Evolutionary conservation across 2,797 vertebrate species (phyloP), one percentile per base, ranked within the genome.

Genomic region (Acanthopagrus latus): DNA sequence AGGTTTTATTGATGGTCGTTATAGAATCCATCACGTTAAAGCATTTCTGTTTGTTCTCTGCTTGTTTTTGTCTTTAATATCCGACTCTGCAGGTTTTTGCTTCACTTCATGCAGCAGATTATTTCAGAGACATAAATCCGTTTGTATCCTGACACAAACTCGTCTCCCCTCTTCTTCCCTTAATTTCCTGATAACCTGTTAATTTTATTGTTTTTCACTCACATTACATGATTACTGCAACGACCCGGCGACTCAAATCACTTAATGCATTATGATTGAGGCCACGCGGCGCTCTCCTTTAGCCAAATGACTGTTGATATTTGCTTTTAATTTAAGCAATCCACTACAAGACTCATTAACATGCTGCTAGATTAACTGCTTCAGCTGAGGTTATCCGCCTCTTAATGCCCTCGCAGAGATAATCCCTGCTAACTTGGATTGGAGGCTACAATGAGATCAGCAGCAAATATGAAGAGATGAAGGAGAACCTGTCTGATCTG

Each of bases 291-390:
- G 46, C 52, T 1, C 89, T 86, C 85, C 88, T 88, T 85, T 88
- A 89, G 81, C 86, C 86, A 89, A 92, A 92, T 93, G 90, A 94
- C 94, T 95, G 93, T 91, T 95, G 92, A 95, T 94, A 92, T 95
- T 95, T 93, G 92, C 92, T 94, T 95, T 95, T 95, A 94, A 95
- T 95, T 95, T 94, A 92, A 95, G 92, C 91, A 94, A 93, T 94
- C 93, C 91, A 92, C 91, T 83, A 94, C 93, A 95, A 95, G 94
- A 94, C 93, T 95, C 94, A 95, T 95, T 95, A 95, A 84, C 90
- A 90, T 91, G 88, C 92, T 77, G 89, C 82, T 80, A 91, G 94
- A 95, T 95, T 95, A 95, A 94, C 85, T 87, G 88, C 71, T 85
- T 91, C 86, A 88, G 63, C 88, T 80, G 90, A 85, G 87, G 93